Conservation (phyloP, 2,888 invertebrate genomes). For the Fissipunctia ypsillon region DNA sequence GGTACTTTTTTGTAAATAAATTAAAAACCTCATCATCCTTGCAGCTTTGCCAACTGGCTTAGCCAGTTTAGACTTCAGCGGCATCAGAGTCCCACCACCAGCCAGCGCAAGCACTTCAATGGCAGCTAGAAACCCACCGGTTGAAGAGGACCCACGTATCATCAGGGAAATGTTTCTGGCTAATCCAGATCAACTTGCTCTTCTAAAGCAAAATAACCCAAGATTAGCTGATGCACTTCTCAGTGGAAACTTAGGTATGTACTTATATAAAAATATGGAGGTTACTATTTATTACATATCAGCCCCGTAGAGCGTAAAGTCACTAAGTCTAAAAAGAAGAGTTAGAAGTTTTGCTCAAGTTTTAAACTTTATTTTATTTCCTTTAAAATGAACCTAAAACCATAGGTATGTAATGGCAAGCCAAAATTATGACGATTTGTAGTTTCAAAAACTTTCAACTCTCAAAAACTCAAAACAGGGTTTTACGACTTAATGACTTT, state of each 20-base stretch:
- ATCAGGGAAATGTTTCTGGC: conserved; percentile 96
- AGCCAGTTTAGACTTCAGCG: conserved; percentile 95
- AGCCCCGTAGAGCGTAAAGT: too few relatives aligned
- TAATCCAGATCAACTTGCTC: conserved; percentile 97
- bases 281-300: neutral
- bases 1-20: conserved; percentile 56
- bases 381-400: too few relatives aligned
- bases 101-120: conserved; percentile 79
- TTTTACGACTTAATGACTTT: too few relatives aligned
- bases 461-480: too few relatives aligned
- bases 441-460: too few relatives aligned
- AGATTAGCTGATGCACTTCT: conserved; percentile 97
- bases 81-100: conserved; percentile 95
- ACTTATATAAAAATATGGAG: neutral
- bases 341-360: too few relatives aligned
- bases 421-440: too few relatives aligned
- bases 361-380: too few relatives aligned
- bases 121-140: conserved; percentile 81
- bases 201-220: conserved; percentile 98
- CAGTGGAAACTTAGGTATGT: conserved; percentile 94
- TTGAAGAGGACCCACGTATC: conserved; percentile 95
- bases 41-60: conserved; percentile 87
- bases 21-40: conserved; percentile 69
- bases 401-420: too few relatives aligned
- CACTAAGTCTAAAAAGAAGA: too few relatives aligned